Base-by-base conservation (phyloP, 2,888 invertebrate genomes). In the Leptopterna dolabrata region DNA sequence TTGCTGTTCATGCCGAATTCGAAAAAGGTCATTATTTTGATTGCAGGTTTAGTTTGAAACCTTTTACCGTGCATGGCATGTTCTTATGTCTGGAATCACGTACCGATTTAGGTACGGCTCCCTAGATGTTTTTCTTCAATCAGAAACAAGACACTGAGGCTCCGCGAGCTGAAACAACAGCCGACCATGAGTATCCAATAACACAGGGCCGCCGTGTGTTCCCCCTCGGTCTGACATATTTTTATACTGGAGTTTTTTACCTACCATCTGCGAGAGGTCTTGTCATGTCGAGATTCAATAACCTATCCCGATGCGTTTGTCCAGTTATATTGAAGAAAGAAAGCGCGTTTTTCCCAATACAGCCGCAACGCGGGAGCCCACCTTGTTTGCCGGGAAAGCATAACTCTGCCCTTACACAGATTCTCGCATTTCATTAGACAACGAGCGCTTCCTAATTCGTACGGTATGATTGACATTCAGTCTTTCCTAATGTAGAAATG, bases 201-300 rank as follows among this genome's bases (percentile, higher is more conserved):
- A 78, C 78, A 78, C 45, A 19, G 78, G 43, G 43, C 41, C 19
- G 43, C 78, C 78, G 78, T 78, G 45, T 78, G 78, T 78, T 78
- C 78, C 63, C 63, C 63, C 63, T 55, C 19, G 76, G 76, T 27
- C n/a, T 76, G 43, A 27, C 78, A 78, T 78, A 78, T 78, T 78
- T 78, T 78, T 78, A 45, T 78, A 43, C 78, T 6, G 76, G 76
- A 36, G 41, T 78, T 78, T 78, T 78, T 41, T 14, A 7, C 45
- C 43, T 45, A 0, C 24, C 78, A 45, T 43, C 24, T 19, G 19
- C 43, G 78, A n/a, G 14, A 19, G 27, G 45, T 19, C 41, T 43
- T 43, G n/a, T 27, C 78, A 78, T 78, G 78, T 78, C 78, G 45
- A 43, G 78, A 78, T 78, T 78, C 78, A 78, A 78, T 78, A 78